Conservation (phyloP, 2,888 invertebrate genomes). For the Euzophera pinguis region DNA sequence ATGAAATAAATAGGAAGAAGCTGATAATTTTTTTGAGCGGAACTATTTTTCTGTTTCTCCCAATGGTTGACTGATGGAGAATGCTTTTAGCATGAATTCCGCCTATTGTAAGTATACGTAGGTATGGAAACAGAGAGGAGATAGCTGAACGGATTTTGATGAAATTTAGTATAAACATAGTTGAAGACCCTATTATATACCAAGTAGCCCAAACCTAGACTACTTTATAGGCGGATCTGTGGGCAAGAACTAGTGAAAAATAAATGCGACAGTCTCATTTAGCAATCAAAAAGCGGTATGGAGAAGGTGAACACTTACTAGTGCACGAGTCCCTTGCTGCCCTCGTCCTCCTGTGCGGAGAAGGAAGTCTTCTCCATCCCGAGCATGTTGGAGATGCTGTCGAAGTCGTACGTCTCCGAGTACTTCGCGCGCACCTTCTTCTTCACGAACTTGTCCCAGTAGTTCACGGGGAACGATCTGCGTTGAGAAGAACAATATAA, state of each 20-base stretch:
- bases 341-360: conserved; percentile 89
- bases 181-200: no score
- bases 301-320: conserved; percentile 81
- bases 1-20: no score
- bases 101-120: no score
- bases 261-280: no score
- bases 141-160: no score
- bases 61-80: no score
- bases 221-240: not conserved
- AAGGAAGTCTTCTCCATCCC: conserved; percentile 98
- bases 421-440: conserved; percentile 98
- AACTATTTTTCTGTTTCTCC: no score
- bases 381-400: conserved; percentile 95
- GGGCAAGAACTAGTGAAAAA: not conserved
- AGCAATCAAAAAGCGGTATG: not conserved
- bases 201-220: not conserved
- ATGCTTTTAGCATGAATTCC: no score
- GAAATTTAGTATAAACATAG: no score
- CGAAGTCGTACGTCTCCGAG: conserved; percentile 98
- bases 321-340: conserved; percentile 86
- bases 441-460: conserved; percentile 99
- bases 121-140: no score
- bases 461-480: conserved; percentile 98
- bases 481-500: conserved; percentile 14
- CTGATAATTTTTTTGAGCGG: no score